Conservation (phyloP, 2,888 invertebrate species). For the Melinaea marsaeus region DNA sequence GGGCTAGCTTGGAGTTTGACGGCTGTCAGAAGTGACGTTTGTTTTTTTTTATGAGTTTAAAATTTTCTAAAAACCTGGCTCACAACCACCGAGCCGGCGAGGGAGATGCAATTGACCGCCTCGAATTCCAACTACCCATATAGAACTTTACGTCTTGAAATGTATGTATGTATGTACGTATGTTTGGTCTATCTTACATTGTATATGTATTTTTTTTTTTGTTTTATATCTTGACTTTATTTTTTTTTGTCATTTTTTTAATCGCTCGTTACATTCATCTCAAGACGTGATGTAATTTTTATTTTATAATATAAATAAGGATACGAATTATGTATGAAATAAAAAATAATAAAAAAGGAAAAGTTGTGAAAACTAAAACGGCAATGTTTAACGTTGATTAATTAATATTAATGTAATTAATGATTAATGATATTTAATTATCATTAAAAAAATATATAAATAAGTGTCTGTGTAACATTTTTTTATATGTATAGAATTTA, state of each 20-base stretch:
- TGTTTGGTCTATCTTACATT: neutral
- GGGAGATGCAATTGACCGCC: neutral
- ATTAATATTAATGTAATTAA: neutral
- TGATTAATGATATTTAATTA: no score
- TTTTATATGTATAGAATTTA: no score
- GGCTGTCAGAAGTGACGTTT: neutral
- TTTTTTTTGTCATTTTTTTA: neutral
- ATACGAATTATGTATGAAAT: neutral
- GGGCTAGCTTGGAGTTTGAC: conserved; percentile 18
- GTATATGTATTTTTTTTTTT: neutral
- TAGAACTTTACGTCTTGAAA: conserved; percentile 7
- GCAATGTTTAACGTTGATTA: conserved; percentile 13
- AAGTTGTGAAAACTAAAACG: conserved; percentile 8
- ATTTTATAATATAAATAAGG: conserved; percentile 4
- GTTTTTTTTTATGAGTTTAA: no score
- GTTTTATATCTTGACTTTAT: neutral
- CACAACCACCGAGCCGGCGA: neutral
- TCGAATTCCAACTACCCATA: conserved; percentile 10
- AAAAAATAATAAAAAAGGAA: neutral
- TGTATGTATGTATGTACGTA: neutral
- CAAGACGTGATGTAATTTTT: neutral
- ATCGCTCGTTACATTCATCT: neutral
- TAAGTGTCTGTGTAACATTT: no score
- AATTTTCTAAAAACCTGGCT: no score
- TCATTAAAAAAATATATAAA: no score